Conservation (phyloP, 2,797 vertebrate genomes). For the Lutjanus argentimaculatus region DNA sequence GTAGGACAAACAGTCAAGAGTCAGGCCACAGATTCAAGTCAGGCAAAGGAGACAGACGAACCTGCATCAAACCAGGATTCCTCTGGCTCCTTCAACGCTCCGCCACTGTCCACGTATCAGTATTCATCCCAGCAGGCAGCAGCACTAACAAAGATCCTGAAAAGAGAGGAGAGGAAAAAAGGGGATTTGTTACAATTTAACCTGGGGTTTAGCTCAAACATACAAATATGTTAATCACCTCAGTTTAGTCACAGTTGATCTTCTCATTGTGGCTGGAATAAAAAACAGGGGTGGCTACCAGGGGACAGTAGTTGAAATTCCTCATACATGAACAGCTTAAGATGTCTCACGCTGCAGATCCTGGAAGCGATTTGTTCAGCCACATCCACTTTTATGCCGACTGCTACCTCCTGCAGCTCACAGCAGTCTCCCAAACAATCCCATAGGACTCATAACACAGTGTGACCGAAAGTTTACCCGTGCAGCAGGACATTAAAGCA, state of each 20-base stretch:
- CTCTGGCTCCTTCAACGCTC: constrained; percentile 29
- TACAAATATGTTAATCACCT: not conserved
- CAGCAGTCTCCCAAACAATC: constrained; percentile 10
- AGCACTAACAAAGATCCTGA: constrained; percentile 6
- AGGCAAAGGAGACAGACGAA: not conserved
- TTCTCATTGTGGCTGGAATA: not conserved
- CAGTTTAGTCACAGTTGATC: constrained; percentile 6
- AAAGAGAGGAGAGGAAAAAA: constrained; percentile 17
- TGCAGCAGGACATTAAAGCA: constrained; percentile 39
- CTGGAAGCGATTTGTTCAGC: constrained; percentile 35
- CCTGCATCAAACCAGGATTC: constrained; percentile 52
- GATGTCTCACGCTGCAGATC: constrained; percentile 28
- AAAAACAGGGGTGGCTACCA: not conserved
- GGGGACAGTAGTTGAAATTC: constrained; percentile 12
- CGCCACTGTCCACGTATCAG: constrained; percentile 21
- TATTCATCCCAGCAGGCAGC: constrained; percentile 37
- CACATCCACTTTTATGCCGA: constrained; percentile 16
- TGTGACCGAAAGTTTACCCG: constrained; percentile 46
- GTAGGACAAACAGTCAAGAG: not conserved
- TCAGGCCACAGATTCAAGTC: not conserved
- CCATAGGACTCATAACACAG: not conserved
- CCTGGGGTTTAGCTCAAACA: not conserved
- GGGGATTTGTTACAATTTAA: constrained; percentile 13
- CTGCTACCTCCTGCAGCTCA: constrained; percentile 31
- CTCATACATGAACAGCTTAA: constrained; percentile 20